Conservation (phyloP, 37 sponge, comb jelly and placozoan genomes). For the Spongia lamella region DNA sequence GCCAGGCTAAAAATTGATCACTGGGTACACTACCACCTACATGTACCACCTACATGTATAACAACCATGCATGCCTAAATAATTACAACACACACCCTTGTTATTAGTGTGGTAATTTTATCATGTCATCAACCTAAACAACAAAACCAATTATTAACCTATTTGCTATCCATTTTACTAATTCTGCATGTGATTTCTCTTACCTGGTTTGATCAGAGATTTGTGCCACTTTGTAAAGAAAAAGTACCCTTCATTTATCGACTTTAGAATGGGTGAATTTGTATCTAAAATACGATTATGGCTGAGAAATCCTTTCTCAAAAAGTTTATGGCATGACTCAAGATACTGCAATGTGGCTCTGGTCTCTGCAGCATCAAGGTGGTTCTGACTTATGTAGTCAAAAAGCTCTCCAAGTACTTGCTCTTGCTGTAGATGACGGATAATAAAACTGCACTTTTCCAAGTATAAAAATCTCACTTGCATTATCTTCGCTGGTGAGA, state of each 20-base stretch:
- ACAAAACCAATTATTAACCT: too few relatives aligned
- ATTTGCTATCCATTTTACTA: too few relatives aligned
- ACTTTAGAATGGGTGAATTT: not conserved
- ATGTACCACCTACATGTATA: too few relatives aligned
- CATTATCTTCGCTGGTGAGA: conserved; percentile 18
- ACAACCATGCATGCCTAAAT: too few relatives aligned
- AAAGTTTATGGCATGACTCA: conserved; percentile 12
- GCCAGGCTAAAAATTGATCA: conserved; percentile 17
- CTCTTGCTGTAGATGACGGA: not conserved
- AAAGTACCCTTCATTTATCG: not conserved
- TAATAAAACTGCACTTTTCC: not conserved
- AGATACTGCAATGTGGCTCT: not conserved
- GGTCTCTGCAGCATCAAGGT: not conserved
- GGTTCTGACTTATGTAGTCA: not conserved
- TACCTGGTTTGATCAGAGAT: too few relatives aligned
- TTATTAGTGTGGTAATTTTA: too few relatives aligned
- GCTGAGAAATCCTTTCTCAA: conserved; percentile 22
- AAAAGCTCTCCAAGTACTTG: not conserved
- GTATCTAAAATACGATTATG: not conserved
- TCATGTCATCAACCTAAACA: too few relatives aligned
- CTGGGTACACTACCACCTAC: too few relatives aligned
- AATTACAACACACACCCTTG: too few relatives aligned
- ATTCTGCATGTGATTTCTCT: too few relatives aligned
- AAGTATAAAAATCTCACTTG: not conserved
- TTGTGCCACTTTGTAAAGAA: not conserved